phyloP scores from a whole-genome alignment of 2,797 vertebrate genomes.

The Sebastes minor region DNA sequence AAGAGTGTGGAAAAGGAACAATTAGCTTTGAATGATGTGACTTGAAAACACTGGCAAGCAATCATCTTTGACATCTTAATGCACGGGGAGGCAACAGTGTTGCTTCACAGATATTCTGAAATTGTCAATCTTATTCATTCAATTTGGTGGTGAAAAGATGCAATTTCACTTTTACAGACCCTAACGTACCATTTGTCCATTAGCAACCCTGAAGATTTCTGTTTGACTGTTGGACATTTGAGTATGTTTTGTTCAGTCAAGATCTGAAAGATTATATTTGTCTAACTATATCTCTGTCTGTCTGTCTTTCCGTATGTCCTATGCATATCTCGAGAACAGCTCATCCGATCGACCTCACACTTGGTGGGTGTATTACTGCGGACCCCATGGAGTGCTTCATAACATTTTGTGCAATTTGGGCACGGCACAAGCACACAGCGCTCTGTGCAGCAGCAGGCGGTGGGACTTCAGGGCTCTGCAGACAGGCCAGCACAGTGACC shows the following conservation, averaged over 20 bases:
- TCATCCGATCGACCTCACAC: too few species aligned
- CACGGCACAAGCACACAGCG: too few species aligned
- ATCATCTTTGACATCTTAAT: conserved; percentile 74
- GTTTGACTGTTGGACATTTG: background rate
- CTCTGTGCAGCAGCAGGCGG: too few species aligned
- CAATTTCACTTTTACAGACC: background rate
- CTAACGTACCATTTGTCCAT: background rate
- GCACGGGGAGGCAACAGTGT: conserved; percentile 31
- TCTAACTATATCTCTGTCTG: too few species aligned
- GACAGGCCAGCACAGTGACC: too few species aligned
- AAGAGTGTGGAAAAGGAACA: conserved; percentile 30
- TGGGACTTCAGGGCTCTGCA: too few species aligned
- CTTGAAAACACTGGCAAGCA: conserved; percentile 38
- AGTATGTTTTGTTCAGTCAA: background rate
- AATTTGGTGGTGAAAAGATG: conserved; percentile 25
- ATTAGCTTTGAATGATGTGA: conserved; percentile 56
- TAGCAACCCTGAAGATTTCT: background rate
- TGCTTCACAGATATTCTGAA: conserved; percentile 30
- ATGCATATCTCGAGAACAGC: too few species aligned
- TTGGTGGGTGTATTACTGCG: too few species aligned
- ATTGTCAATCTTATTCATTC: conserved; percentile 34
- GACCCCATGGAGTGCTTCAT: too few species aligned
- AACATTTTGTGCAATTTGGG: too few species aligned
- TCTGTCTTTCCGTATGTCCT: too few species aligned
- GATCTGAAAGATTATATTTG: background rate